Evolutionary conservation across 1,140 invertebrate species (phyloP), one percentile per base, ranked within the genome.

Genomic region (Calephelis virginiensis): DNA sequence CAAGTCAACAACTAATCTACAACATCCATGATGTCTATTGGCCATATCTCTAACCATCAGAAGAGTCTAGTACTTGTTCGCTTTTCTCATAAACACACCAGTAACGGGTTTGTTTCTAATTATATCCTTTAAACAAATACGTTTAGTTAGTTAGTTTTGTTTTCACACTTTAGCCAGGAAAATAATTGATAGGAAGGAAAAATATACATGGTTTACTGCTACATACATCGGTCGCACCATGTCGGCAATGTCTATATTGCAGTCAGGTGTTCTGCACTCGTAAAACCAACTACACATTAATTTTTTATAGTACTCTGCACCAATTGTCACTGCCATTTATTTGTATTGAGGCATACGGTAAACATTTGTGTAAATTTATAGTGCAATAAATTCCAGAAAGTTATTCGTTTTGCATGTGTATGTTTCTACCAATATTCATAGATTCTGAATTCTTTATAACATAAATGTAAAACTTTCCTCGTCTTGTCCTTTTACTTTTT

Each of bases 241-340:
- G 72, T 68, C 45, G 64, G 61, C 68, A 77, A 60, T 73, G 62
- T 62, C 66, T 71, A 76, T 73, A 76, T 76, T 76, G 72, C 69
- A 63, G 65, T 74, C 84, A 86, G 81, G 81, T 85, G 83, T 77
- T 80, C 71, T 56, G 59, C 56, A 68, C 80, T 84, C 83, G 85
- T 89, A 86, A 87, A 89, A 85, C 82, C 80, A 79, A 78, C 78
- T 80, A 75, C 77, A 82, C 78, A 80, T 87, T 89, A 86, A 85
- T 89, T 86, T 85, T 85, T 86, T 83, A 84, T 79, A 85, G 80
- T 81, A 76, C 74, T 71, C 71, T 64, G 68, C 79, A 77, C 76
- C 82, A 76, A 84, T 80, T 85, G 84, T 82, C 75, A 76, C 67
- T 76, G 59, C 62, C 73, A 75, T 68, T 73, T 79, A 74, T 78